Evolutionary conservation across 2,113 vertebrate genomes (phyloP).

Genomic region (Proterorhinus semilunaris): DNA sequence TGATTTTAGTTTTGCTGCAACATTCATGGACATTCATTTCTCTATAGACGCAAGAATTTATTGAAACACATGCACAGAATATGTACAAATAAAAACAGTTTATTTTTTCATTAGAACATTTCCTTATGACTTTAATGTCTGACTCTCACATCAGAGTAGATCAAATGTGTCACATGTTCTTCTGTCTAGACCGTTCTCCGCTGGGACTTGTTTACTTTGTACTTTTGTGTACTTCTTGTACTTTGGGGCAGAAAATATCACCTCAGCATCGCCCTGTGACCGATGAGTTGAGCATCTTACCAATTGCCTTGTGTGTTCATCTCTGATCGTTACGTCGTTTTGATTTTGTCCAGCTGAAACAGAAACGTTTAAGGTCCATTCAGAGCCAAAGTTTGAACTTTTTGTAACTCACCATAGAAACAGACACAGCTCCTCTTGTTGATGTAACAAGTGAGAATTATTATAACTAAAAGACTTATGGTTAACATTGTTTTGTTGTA

Average conservation of each 20-base stretch:
- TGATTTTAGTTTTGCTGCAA: too few relatives aligned
- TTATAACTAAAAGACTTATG: not conserved
- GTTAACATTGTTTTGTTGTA: constrained; percentile 23
- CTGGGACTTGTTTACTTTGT: not conserved
- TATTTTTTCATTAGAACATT: too few relatives aligned
- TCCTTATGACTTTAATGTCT: not conserved
- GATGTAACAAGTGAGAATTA: not conserved
- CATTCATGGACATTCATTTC: too few relatives aligned
- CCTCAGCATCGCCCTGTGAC: not conserved
- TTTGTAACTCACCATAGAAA: not conserved
- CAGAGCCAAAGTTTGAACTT: not conserved
- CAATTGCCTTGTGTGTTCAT: too few relatives aligned
- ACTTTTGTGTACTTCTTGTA: too few relatives aligned
- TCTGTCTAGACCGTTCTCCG: not conserved
- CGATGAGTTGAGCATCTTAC: too few relatives aligned
- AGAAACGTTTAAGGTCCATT: too few relatives aligned
- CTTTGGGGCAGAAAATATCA: not conserved
- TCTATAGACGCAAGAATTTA: too few relatives aligned
- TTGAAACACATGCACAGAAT: too few relatives aligned
- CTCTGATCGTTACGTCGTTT: too few relatives aligned
- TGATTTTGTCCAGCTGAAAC: too few relatives aligned
- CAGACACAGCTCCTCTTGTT: not conserved
- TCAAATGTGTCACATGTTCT: not conserved
- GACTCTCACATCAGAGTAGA: not conserved
- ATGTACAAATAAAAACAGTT: too few relatives aligned